These are phyloP conservation scores for Stictocephala bisonia DNA, from an alignment of 2,888 invertebrate genomes.

Conservation along the genomic window DNA sequence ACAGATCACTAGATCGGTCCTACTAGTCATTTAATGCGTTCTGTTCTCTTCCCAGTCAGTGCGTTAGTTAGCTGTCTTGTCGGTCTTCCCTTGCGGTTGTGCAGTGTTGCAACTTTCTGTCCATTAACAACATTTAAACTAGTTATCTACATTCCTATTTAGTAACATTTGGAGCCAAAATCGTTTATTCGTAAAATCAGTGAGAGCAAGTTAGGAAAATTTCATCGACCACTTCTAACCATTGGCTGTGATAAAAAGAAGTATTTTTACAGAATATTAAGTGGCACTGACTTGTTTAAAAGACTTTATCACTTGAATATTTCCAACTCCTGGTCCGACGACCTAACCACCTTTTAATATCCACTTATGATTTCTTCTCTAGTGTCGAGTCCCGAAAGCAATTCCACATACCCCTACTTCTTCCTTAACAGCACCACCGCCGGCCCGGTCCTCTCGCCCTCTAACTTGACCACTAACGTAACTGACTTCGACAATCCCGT, in stretches of 20 bases:
- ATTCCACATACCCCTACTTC: conserved; percentile 21
- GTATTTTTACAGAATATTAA: no score
- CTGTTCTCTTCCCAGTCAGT: no score
- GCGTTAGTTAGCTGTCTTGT: conserved; percentile 18
- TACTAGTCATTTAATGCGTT: conserved; percentile 37
- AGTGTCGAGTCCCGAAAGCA: conserved; percentile 44
- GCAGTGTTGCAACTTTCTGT: no score
- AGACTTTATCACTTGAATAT: no score
- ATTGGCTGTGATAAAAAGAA: conserved; percentile 29
- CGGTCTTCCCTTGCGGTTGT: background rate
- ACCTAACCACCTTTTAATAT: conserved; percentile 30
- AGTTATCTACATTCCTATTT: no score
- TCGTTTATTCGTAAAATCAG: no score
- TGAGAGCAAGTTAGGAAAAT: no score
- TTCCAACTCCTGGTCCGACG: background rate
- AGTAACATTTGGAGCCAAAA: no score
- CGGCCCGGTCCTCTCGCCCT: conserved; percentile 55
- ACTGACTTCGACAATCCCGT: conserved; percentile 64
- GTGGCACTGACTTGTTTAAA: no score
- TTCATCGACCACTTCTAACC: conserved; percentile 2
- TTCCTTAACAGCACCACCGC: conserved; percentile 61
- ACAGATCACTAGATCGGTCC: conserved; percentile 25
- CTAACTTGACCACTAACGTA: conserved; percentile 43
- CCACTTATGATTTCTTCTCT: conserved; percentile 52
- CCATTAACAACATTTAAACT: no score